These are phyloP conservation scores for Sisor rabdophorus DNA, from an alignment of 2,113 vertebrate genomes.

Conservation along the genomic window DNA sequence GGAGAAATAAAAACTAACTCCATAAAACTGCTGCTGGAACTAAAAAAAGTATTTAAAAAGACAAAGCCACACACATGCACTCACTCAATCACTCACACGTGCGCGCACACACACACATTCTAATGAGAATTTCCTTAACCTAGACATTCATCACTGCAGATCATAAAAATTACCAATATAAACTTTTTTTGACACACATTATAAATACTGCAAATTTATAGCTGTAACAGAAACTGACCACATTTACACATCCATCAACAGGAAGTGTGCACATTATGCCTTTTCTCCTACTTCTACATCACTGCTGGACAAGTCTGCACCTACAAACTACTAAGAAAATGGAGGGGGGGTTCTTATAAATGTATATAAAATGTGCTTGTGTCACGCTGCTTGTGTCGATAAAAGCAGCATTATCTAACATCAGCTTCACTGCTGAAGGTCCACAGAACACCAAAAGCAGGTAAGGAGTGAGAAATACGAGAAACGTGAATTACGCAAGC, in stretches of 20 bases:
- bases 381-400: conserved; percentile 68
- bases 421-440: neutral
- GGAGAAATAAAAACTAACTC: conserved; percentile 63
- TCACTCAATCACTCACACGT: neutral
- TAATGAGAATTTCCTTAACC: conserved; percentile 67
- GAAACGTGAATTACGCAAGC: conserved; percentile 42
- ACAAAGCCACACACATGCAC: neutral
- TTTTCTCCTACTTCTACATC: conserved; percentile 74
- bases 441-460: conserved; percentile 14
- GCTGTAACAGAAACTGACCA: conserved; percentile 71
- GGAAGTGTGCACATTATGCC: conserved; percentile 53
- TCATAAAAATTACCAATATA: conserved; percentile 72
- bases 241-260: conserved; percentile 69
- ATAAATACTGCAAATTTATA: conserved; percentile 80
- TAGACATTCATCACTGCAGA: conserved; percentile 74
- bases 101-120: conserved; percentile 57
- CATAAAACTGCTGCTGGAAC: conserved; percentile 67
- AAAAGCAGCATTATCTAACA: neutral
- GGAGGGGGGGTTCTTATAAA: neutral
- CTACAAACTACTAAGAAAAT: conserved; percentile 80
- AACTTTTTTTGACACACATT: conserved; percentile 80
- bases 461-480: conserved; percentile 44
- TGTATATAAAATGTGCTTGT: conserved; percentile 49
- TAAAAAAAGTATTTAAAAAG: conserved; percentile 49
- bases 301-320: conserved; percentile 91